Evolutionary conservation across 1,140 invertebrate genomes (phyloP).

Genomic region (Calliopsis andreniformis): DNA sequence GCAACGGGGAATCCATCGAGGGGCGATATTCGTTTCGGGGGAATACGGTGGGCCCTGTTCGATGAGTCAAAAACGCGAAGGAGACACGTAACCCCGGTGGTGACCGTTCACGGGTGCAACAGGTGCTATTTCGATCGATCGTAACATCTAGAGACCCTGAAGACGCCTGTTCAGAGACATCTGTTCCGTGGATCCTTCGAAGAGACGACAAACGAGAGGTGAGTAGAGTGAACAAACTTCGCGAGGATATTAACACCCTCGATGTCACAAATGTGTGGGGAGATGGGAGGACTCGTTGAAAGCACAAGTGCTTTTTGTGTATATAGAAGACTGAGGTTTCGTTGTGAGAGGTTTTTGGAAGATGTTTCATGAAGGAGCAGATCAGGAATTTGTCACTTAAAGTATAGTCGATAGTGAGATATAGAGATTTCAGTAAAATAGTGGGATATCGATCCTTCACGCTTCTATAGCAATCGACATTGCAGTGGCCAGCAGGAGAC

Average conservation of each 20-base stretch:
- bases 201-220: slow-evolving; percentile 23
- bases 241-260: neutral
- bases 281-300: slow-evolving; percentile 3
- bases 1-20: neutral
- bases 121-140: too few species aligned
- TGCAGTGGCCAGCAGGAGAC: too few species aligned
- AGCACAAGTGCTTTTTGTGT: slow-evolving; percentile 21
- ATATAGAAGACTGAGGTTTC: slow-evolving; percentile 14
- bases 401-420: too few species aligned
- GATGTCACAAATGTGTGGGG: neutral
- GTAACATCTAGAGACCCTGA: too few species aligned
- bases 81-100: neutral
- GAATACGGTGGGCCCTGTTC: neutral
- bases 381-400: too few species aligned
- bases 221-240: slow-evolving; percentile 30
- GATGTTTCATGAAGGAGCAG: too few species aligned
- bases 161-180: neutral
- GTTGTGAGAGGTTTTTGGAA: neutral
- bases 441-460: too few species aligned
- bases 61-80: neutral
- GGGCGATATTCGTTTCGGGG: neutral
- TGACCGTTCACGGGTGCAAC: slow-evolving; percentile 17
- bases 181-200: neutral
- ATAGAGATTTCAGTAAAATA: too few species aligned
- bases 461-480: too few species aligned